Percentiles rank a stretch among this genome's conserved stretches.
Evolutionary conservation across 2,888 invertebrate genomes (phyloP).

Genomic region (Amphimallon solstitiale): DNA sequence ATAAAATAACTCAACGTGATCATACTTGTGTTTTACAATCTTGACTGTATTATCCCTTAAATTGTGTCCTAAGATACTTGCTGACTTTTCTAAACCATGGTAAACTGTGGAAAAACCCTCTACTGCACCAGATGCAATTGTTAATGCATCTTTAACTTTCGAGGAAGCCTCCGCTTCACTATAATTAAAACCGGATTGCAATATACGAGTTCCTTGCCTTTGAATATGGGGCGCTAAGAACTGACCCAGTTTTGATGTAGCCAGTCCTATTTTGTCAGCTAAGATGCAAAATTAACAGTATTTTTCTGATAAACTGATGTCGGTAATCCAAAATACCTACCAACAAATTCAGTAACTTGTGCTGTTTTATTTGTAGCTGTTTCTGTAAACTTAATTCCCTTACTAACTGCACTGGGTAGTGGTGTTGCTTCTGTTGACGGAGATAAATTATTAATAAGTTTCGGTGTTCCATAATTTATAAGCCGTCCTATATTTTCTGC

Average conservation of each 20-base stretch:
- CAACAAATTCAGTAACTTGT: constrained; percentile 73
- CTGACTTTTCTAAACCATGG: constrained; percentile 76
- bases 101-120: constrained; percentile 78
- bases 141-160: constrained; percentile 70
- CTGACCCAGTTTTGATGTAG: constrained; percentile 74
- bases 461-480: constrained; percentile 70
- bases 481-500: constrained; percentile 73
- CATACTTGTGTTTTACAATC: constrained; percentile 78
- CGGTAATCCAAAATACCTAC: constrained; percentile 58
- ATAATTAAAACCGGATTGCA: constrained; percentile 68
- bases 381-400: constrained; percentile 71
- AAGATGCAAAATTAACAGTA: constrained; percentile 37
- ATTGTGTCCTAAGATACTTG: constrained; percentile 71
- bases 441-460: constrained; percentile 68
- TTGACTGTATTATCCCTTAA: constrained; percentile 79
- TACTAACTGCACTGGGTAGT: constrained; percentile 67
- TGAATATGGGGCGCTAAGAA: constrained; percentile 76
- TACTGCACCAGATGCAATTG: constrained; percentile 77
- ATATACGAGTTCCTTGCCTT: constrained; percentile 69
- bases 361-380: constrained; percentile 75
- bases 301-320: background rate
- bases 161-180: constrained; percentile 66
- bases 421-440: constrained; percentile 63
- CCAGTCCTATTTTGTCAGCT: constrained; percentile 71
- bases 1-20: constrained; percentile 49